These are phyloP conservation scores for Octopus bimaculoides DNA, from an alignment of 1,140 invertebrate genomes.

Conservation along the genomic window DNA sequence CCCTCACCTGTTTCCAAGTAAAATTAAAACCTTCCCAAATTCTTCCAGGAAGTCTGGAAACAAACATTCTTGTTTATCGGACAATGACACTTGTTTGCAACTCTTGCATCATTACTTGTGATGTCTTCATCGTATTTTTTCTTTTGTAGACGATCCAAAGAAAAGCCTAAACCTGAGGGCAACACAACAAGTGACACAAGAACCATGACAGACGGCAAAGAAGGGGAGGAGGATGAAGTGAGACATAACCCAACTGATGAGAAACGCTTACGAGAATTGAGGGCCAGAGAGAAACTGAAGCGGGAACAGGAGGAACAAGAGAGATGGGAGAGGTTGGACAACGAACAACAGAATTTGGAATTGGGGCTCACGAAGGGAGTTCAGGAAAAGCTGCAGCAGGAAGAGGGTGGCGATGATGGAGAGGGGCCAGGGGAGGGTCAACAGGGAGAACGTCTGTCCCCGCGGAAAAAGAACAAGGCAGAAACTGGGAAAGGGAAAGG, in stretches of 20 bases:
- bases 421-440: conserved; percentile 13
- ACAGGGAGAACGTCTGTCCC: not conserved
- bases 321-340: conserved; percentile 23
- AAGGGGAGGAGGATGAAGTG: not conserved
- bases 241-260: conserved; percentile 11
- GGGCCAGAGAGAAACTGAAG: conserved; percentile 25
- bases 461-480: conserved; percentile 8
- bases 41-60: no score
- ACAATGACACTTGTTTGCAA: no score
- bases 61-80: no score
- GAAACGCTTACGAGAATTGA: conserved; percentile 22
- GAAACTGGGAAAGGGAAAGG: conserved; percentile 1
- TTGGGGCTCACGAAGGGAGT: conserved; percentile 22
- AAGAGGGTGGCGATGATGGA: conserved; percentile 29
- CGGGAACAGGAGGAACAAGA: conserved; percentile 31
- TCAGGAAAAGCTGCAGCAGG: conserved; percentile 24
- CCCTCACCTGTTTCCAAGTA: no score
- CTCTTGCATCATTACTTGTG: no score
- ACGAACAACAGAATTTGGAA: conserved; percentile 28
- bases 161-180: not conserved
- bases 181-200: not conserved
- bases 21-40: no score
- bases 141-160: not conserved
- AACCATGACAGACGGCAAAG: conserved; percentile 6
- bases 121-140: no score